Percentiles rank a stretch among this genome's conserved stretches.
phyloP scores from a whole-genome alignment of 2,888 invertebrate species.

The Arctia plantaginis region DNA sequence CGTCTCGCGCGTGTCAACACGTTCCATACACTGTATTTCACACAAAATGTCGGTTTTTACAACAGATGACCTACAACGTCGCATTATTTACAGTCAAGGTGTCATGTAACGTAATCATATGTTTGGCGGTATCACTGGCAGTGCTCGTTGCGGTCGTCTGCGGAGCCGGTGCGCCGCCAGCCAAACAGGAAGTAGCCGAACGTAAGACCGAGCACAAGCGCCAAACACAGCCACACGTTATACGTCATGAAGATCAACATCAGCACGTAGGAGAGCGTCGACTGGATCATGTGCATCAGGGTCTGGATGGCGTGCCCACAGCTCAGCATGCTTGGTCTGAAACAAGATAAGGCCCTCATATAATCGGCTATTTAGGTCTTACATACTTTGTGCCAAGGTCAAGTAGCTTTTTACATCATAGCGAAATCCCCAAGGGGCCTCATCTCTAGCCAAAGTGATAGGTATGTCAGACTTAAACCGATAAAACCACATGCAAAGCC shows the following conservation, averaged over 20 bases:
- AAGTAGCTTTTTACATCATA: background rate
- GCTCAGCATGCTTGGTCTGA: slow-evolving; percentile 72
- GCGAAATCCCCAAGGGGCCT: background rate
- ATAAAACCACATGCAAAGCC: too few species aligned
- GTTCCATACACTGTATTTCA: background rate
- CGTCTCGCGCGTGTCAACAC: background rate
- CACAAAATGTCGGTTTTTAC: background rate
- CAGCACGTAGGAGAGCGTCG: slow-evolving; percentile 95
- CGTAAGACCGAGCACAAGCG: slow-evolving; percentile 95
- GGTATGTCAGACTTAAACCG: background rate
- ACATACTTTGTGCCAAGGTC: background rate
- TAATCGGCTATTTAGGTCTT: background rate
- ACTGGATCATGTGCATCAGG: slow-evolving; percentile 94
- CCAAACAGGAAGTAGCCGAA: slow-evolving; percentile 97
- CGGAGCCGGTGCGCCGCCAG: slow-evolving; percentile 95
- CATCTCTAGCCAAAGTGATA: background rate
- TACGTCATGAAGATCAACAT: slow-evolving; percentile 99
- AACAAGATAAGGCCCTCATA: background rate
- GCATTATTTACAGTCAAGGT: background rate
- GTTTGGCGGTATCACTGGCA: slow-evolving; percentile 89
- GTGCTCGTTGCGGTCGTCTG: slow-evolving; percentile 93
- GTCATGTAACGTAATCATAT: background rate
- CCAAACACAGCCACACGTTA: slow-evolving; percentile 96
- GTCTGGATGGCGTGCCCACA: slow-evolving; percentile 94
- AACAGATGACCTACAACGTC: background rate